Base-by-base conservation (phyloP, 2,888 invertebrate species). In the Nomada fucata region DNA sequence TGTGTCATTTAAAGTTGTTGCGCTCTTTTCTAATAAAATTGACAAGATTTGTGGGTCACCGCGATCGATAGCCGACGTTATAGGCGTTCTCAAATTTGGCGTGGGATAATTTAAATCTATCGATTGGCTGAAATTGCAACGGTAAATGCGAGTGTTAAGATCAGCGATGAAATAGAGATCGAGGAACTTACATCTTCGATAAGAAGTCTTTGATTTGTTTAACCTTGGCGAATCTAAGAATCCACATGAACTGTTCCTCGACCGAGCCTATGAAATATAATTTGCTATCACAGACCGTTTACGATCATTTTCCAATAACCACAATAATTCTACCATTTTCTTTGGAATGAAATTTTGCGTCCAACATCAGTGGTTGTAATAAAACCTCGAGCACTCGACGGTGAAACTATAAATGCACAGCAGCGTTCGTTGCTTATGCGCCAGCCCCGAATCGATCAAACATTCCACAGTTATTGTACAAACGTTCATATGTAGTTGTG, bases 21-120 rank as follows among this genome's bases (percentile, higher is more conserved):
- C 76, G 42, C 82, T 67, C 55, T 79, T 89, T 23, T 89, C 89
- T 15, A 90, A 64, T 15, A 90, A 26, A 3, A 77, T 68, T 1
- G 83, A 36, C 1, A 90, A 74, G 26, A 90, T 88, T 67, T 76
- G 71, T 2, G 81, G 76, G 61, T 89, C 88, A 7, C 76, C 85
- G 2, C 90, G 90, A 65, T 90, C 86, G 53, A 90, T 84, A 2
- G 88, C 82, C 9, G 84, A 61, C 1, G 71, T 86, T 15, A 90
- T 11, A 9, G 90, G 89, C 3, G 90, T 90, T 55, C 67, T 72
- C 18, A 89, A 71, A 18, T 76, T 78, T 13, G 67, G 18, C 0
- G 76, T 82, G 2, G 89, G 88, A 71, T 90, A 86, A 80, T 90
- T 89, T 13, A 90, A 64, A 50, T 89, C 83, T 68, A 90, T 70